phyloP scores from a whole-genome alignment of 2,888 invertebrate genomes.

The Augochlorella aurata region DNA sequence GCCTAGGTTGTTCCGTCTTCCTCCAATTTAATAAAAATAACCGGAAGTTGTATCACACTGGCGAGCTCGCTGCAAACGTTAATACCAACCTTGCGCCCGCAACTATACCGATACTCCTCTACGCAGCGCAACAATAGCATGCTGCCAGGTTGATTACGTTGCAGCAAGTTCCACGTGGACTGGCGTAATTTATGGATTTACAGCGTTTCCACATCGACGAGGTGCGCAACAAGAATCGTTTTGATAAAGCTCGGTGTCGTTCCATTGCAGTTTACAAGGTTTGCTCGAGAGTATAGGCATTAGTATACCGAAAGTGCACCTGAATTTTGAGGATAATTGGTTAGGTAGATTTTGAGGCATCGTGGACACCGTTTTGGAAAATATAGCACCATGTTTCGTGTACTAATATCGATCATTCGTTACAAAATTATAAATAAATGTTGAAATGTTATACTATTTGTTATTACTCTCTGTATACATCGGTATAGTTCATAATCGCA shows the following conservation, averaged over 20 bases:
- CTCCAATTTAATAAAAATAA: constrained; percentile 58
- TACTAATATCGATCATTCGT: no score
- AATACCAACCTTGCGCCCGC: constrained; percentile 3
- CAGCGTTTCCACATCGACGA: background rate
- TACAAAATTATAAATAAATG: no score
- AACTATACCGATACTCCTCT: background rate
- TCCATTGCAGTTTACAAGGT: no score
- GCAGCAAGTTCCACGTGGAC: background rate
- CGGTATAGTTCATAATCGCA: background rate
- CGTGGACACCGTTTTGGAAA: no score
- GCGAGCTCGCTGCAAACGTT: constrained; percentile 35
- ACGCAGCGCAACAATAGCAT: background rate
- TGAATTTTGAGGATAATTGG: no score
- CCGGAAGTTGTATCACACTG: constrained; percentile 59
- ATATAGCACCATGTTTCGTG: no score
- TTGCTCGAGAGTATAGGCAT: no score
- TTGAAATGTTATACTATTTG: no score
- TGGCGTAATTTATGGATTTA: background rate
- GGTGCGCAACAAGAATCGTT: background rate
- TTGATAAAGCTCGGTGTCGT: background rate
- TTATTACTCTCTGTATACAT: background rate
- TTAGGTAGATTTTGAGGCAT: no score
- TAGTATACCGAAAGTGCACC: no score
- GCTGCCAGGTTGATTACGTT: background rate
- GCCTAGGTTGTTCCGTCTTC: constrained; percentile 55